Percentiles rank a stretch among this genome's conserved stretches.
These are phyloP conservation scores for Phrixothrix hirtus DNA, from an alignment of 2,888 invertebrate genomes.

Conservation along the genomic window DNA sequence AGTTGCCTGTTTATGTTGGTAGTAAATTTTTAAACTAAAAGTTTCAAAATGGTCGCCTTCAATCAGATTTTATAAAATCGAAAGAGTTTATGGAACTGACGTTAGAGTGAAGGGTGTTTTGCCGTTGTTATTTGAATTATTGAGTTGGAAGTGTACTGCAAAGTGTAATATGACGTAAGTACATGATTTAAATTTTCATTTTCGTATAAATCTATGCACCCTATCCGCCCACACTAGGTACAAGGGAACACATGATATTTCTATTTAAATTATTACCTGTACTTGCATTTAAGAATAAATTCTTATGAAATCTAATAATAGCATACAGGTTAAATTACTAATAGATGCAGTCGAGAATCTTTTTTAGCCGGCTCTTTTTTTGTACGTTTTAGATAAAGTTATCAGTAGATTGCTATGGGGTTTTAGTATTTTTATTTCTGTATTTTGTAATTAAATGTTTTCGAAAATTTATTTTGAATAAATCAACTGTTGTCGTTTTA, in stretches of 20 bases:
- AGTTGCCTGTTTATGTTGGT: conserved; percentile 6
- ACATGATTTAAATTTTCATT: background rate
- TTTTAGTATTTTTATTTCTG: too few relatives aligned
- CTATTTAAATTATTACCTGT: too few relatives aligned
- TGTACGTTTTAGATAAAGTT: too few relatives aligned
- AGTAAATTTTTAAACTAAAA: conserved; percentile 3
- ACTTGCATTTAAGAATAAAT: too few relatives aligned
- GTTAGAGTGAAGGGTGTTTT: too few relatives aligned
- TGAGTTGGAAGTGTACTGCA: conserved; percentile 2
- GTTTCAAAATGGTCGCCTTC: conserved; percentile 34
- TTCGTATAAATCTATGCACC: conserved; percentile 7
- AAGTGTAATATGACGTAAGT: conserved; percentile 17
- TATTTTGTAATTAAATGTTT: too few relatives aligned
- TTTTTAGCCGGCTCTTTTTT: conserved; percentile 7
- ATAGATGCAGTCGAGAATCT: background rate
- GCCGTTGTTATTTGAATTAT: too few relatives aligned
- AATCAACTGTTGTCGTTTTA: too few relatives aligned
- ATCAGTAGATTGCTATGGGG: too few relatives aligned
- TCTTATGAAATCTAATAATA: background rate
- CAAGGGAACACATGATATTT: conserved; percentile 37
- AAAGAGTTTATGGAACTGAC: too few relatives aligned
- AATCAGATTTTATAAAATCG: conserved; percentile 33
- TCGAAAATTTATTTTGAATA: too few relatives aligned
- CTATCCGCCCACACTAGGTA: conserved; percentile 35
- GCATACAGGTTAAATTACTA: background rate